These are phyloP conservation scores for Syrista parreyssii DNA, from an alignment of 2,888 invertebrate species.

Conservation along the genomic window DNA sequence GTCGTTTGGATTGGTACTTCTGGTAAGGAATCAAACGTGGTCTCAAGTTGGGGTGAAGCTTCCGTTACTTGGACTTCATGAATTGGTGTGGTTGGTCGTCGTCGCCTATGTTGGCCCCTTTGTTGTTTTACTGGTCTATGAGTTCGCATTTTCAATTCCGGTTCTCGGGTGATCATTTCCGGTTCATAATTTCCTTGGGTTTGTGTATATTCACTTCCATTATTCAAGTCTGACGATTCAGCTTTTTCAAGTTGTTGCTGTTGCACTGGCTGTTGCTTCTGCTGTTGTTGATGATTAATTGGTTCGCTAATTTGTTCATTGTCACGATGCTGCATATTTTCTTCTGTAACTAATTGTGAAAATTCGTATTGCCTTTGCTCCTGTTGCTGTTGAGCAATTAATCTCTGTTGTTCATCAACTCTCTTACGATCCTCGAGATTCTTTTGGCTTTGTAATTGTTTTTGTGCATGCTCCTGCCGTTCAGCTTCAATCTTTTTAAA, in stretches of 20 bases:
- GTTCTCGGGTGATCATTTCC: slow-evolving; percentile 10
- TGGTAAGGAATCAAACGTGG: slow-evolving; percentile 30
- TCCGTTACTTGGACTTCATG: slow-evolving; percentile 37
- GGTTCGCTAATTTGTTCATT: slow-evolving; percentile 26
- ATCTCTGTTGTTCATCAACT: slow-evolving; percentile 15
- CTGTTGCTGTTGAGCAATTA: slow-evolving; percentile 9
- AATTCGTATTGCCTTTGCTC: slow-evolving; percentile 5
- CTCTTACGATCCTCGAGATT: slow-evolving; percentile 7
- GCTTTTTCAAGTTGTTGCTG: neutral
- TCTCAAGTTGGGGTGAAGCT: slow-evolving; percentile 15
- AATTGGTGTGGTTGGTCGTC: slow-evolving; percentile 40
- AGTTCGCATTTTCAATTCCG: slow-evolving; percentile 36
- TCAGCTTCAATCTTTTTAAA: neutral
- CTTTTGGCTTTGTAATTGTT: slow-evolving; percentile 13
- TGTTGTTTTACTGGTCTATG: slow-evolving; percentile 41
- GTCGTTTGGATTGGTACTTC: slow-evolving; percentile 48
- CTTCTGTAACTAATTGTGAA: neutral
- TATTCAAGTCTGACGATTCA: neutral
- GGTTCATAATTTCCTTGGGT: neutral
- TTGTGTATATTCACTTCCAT: neutral
- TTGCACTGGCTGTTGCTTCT: slow-evolving; percentile 12
- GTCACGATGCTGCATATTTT: neutral
- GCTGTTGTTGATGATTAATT: slow-evolving; percentile 23
- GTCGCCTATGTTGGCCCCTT: slow-evolving; percentile 45
- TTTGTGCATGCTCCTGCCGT: slow-evolving; percentile 14